Base-by-base conservation (phyloP, 2,113 vertebrate genomes). In the Gopherus evgoodei region DNA sequence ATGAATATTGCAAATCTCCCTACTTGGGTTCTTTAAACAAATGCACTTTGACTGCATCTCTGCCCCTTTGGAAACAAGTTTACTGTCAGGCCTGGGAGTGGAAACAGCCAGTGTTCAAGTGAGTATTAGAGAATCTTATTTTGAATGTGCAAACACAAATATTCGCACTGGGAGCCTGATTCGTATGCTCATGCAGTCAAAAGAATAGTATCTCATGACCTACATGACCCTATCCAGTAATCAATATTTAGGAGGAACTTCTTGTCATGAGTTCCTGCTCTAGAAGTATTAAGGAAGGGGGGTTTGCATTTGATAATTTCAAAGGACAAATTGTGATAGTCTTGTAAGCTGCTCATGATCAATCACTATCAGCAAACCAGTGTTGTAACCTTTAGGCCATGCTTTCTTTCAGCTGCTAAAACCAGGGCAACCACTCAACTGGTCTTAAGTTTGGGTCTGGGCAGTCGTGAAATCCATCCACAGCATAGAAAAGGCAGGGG, bases 381-480 rank as follows among this genome's bases (percentile, higher is more conserved):
- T 31, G 54, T 38, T 44, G 14, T 84, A 59, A 1, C n/a, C 21
- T 24, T 27, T 49, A 21, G 42, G 84, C 17, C 16, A 47, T 75
- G 53, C 47, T 13, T 1, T 54, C 38, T 54, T 72, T 3, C 27
- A 1, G 3, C 24, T 0, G 75, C 19, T 76, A n/a, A 49, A 57
- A 17, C 78, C 47, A 27, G 69, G 49, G 4, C 47, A 59, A 52
- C 31, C 50, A 29, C 44, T 3, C 0, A 0, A 1, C 6, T 1
- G 0, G 1, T 81, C 78, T 54, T 82, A 88, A 87, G 72, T 44
- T 76, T 44, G 21, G 2, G 21, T 22, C 25, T 47, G 44, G 75
- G 24, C 42, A 78, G 75, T 12, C 42, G 11, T 7, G 11, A 78
- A 78, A 27, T 78, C 44, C 75, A 47, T 47, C 24, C 75, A 47